These are phyloP conservation scores for Azemiops feae DNA, from an alignment of 2,113 vertebrate species.

Conservation along the genomic window DNA sequence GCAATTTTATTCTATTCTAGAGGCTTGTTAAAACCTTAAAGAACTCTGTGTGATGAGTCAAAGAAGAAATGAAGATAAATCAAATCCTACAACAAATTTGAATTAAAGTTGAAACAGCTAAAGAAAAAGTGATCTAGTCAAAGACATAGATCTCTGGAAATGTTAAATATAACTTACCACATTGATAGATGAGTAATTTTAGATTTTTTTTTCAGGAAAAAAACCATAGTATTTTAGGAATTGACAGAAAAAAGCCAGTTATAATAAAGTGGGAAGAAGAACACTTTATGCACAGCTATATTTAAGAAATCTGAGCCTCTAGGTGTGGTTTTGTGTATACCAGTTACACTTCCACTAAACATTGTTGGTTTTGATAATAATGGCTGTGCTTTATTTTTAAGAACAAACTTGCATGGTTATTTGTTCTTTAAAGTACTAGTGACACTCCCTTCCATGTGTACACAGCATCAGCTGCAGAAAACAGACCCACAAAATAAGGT, in stretches of 20 bases:
- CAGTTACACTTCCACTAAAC: constrained; percentile 29
- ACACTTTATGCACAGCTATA: constrained; percentile 3
- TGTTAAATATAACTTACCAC: constrained; percentile 38
- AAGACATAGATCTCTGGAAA: not conserved
- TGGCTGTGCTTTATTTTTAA: not conserved
- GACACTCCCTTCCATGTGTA: constrained; percentile 26
- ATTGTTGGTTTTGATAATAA: constrained; percentile 22
- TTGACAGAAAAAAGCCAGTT: constrained; percentile 15
- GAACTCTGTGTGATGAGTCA: not conserved
- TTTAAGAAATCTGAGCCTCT: constrained; percentile 33
- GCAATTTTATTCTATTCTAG: not conserved
- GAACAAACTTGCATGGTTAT: constrained; percentile 13
- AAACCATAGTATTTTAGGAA: constrained; percentile 41
- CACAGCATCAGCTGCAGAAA: not conserved
- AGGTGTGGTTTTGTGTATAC: constrained; percentile 33
- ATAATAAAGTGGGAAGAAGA: constrained; percentile 34
- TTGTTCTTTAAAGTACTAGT: constrained; percentile 24
- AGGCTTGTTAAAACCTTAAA: not conserved
- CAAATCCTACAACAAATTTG: not conserved
- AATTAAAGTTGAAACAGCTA: not conserved
- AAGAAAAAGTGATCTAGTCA: not conserved
- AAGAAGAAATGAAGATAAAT: not conserved
- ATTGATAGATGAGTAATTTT: constrained; percentile 24
- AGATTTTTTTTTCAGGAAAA: not conserved
- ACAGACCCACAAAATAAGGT: not conserved